Evolutionary conservation across 2,888 invertebrate species (phyloP), one percentile per base, ranked within the genome.

Genomic region (Agriopis marginaria): DNA sequence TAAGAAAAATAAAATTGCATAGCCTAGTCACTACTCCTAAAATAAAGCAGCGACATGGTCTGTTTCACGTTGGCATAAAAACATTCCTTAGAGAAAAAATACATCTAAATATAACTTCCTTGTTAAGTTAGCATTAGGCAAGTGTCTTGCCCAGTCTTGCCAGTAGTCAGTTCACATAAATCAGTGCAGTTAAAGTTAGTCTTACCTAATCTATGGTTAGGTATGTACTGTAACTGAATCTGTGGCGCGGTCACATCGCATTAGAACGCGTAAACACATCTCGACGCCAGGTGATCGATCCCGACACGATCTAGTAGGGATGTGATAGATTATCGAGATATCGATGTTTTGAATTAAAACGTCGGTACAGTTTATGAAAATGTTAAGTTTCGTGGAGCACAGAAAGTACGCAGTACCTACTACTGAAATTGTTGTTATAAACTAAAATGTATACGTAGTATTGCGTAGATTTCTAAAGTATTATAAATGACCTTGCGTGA

Each of bases 281-380:
- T 65, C 67, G 63, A 63, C 70, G 75, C 79, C 84, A 85, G 83
- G 82, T 86, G 82, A 84, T 82, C 79, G 81, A 82, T 83, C 77
- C 76, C 56, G 49, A 50, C 67, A 63, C 70, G 66, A 66, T 63
- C 53, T 63, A 7, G 23, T 70, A 76, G 71, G 73, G 77, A 60
- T 75, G 75, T 39, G 75, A 62, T 58, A 10, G 49, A 5, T 53
- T 60, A 42, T 68, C 75, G 69, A 40, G 66, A 12, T 70, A 70
- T 73, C 68, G 67, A 71, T 68, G 42, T 42, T 42, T 42, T 42
- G 42, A 42, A 42, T 32, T 32, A 32, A 42, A 42, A 42, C 42
- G 7, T 42, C 42, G 42, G 9, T 42, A 40, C 17, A 23, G 17
- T 23, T 23, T 23, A 23, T 23, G 17, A 23, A 23, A 23, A 23